Evolutionary conservation across 2,113 vertebrate species (phyloP).

Genomic region (Psilopsiagon aymara): DNA sequence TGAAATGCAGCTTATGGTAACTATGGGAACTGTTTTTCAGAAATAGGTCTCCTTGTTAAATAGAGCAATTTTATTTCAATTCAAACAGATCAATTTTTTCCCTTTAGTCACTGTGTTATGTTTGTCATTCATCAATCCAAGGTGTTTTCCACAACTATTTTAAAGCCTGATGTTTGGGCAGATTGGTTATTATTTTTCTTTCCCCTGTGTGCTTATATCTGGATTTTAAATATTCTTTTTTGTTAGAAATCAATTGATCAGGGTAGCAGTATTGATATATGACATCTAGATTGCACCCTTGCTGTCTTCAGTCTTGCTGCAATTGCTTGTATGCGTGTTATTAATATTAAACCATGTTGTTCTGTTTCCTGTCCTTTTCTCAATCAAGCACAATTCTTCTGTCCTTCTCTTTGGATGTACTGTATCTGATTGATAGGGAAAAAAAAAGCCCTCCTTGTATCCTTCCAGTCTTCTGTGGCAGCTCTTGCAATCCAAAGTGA

Average conservation of each 20-base stretch:
- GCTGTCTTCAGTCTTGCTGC: background rate
- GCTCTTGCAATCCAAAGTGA: background rate
- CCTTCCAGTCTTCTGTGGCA: background rate
- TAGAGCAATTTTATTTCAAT: background rate
- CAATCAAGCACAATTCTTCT: background rate
- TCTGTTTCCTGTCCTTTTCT: background rate
- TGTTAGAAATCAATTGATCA: background rate
- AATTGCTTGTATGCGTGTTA: background rate
- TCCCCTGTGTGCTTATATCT: background rate
- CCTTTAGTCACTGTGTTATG: background rate
- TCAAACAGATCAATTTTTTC: background rate
- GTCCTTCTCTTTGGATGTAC: background rate
- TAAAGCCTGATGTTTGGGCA: background rate
- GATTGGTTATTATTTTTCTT: background rate
- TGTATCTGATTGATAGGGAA: background rate
- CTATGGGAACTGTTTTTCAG: slow-evolving; percentile 17
- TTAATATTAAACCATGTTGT: background rate
- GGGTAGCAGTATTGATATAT: background rate
- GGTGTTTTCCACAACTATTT: background rate
- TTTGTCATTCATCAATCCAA: background rate
- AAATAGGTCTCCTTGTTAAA: background rate
- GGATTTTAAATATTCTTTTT: background rate
- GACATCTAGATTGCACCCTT: background rate
- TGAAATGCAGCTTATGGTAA: background rate
- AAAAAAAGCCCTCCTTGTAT: background rate